These are phyloP conservation scores for Brachycybe producta DNA, from an alignment of 2,888 invertebrate species.

Conservation along the genomic window DNA sequence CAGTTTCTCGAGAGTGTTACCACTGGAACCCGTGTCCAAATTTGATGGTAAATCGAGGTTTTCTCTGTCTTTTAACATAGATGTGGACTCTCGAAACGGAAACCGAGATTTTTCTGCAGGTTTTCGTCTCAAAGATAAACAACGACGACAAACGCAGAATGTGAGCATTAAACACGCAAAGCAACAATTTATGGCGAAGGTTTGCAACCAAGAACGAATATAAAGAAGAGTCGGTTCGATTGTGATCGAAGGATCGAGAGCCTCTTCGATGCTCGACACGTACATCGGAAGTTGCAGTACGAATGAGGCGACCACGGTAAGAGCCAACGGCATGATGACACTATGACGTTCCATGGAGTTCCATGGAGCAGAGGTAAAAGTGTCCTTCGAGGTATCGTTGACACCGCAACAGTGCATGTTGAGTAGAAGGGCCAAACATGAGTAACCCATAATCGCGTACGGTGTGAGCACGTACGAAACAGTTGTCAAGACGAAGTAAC, in stretches of 20 bases:
- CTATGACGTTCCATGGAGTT: constrained; percentile 2
- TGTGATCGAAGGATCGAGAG: not conserved
- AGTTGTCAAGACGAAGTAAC: constrained; percentile 12
- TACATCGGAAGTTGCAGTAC: constrained; percentile 7
- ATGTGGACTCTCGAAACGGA: too few species aligned
- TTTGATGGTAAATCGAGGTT: too few species aligned
- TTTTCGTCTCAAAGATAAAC: too few species aligned
- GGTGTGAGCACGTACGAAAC: constrained; percentile 14
- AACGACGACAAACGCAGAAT: not conserved
- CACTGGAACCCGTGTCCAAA: too few species aligned
- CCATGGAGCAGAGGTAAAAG: not conserved
- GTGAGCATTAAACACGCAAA: constrained; percentile 2
- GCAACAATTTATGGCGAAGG: constrained; percentile 10
- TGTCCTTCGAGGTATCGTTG: not conserved
- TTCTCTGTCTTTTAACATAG: too few species aligned
- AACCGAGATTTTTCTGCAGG: too few species aligned
- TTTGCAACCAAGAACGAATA: constrained; percentile 8
- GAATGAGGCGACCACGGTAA: constrained; percentile 5
- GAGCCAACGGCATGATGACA: constrained; percentile 4
- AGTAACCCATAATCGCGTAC: constrained; percentile 11
- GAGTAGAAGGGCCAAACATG: constrained; percentile 9
- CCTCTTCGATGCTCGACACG: not conserved
- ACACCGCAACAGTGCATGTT: not conserved
- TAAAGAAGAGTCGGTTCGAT: not conserved
- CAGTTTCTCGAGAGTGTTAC: too few species aligned